Evolutionary conservation across 2,888 invertebrate genomes (phyloP), one percentile per base, ranked within the genome.

Genomic region (Physocephala rufipes): DNA sequence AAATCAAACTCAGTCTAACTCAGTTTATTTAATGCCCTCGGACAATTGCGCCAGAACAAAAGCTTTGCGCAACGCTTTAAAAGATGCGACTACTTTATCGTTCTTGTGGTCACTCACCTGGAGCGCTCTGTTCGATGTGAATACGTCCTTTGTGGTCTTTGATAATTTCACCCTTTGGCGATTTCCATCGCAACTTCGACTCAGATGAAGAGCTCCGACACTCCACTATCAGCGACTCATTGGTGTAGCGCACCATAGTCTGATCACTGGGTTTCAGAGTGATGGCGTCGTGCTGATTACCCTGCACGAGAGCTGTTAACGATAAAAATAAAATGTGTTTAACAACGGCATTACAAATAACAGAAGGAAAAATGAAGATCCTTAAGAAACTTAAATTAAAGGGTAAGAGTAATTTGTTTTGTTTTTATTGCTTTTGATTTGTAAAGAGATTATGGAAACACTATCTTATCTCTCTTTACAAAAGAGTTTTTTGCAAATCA

Each of bases 201-300:
- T 82, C 81, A 68, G 80, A 73, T 67, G 79, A 75, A 66, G 82
- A 76, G 45, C 81, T 82, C 71, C 80, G 81, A 74, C 87, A 87
- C 63, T 83, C 80, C 16, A 87, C 86, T 74, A 87, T 86, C 76
- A 87, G 85, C 28, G 87, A 86, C 73, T 86, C 85, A 77, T 87
- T 87, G 74, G 85, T 85, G 73, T 85, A 87, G 58, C 85, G 86
- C 45, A 87, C 86, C 61, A 87, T 82, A 72, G 85, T 84, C 26
- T 79, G 77, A 70, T 81, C 81, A 74, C 80, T 80, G 69, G 85
- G 86, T 73, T 81, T 83, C 28, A 86, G 80, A 55, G 79, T 79
- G 45, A 86, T 78, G 80, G 0, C 76, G 71, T 84, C 84, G 71
- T 79, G 78, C 72, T 82, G 82, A 76, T 78, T 84, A 74, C 80